phyloP scores from a whole-genome alignment of 2,888 invertebrate genomes.

The Euplagia quadripunctaria region DNA sequence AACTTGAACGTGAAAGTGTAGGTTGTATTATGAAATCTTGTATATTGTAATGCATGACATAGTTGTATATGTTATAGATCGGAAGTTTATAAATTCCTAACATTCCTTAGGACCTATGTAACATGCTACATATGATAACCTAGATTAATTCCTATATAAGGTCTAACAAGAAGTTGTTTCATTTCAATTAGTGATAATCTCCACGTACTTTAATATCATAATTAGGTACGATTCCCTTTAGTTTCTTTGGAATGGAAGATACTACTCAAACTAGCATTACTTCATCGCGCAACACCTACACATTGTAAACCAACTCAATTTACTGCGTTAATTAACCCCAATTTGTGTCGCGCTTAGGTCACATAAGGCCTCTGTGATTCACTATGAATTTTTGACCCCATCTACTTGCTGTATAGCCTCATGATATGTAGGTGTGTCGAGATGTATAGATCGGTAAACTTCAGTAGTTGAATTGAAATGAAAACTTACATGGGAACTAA shows the following conservation, averaged over 20 bases:
- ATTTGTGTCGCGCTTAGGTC: constrained; percentile 48
- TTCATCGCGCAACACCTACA: constrained; percentile 52
- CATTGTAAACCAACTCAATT: constrained; percentile 51
- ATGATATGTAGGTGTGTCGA: background rate
- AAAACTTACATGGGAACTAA: background rate
- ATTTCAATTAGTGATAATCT: too few species aligned
- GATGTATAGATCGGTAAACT: background rate
- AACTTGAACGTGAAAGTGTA: too few species aligned
- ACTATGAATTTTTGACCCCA: constrained; percentile 48
- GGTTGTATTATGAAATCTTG: too few species aligned
- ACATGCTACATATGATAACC: too few species aligned
- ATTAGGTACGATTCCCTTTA: background rate
- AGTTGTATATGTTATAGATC: too few species aligned
- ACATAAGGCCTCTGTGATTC: constrained; percentile 50
- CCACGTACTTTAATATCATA: too few species aligned
- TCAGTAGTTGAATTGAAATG: too few species aligned
- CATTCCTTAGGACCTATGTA: too few species aligned
- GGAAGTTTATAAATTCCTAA: too few species aligned
- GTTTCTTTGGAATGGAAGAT: background rate
- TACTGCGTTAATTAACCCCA: constrained; percentile 56
- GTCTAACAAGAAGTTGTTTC: too few species aligned
- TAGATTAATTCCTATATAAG: too few species aligned
- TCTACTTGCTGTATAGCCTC: constrained; percentile 15
- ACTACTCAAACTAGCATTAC: constrained; percentile 38
- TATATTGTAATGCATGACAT: too few species aligned